These are phyloP conservation scores for Heterotis niloticus DNA, from an alignment of 2,113 vertebrate genomes.

Conservation along the genomic window DNA sequence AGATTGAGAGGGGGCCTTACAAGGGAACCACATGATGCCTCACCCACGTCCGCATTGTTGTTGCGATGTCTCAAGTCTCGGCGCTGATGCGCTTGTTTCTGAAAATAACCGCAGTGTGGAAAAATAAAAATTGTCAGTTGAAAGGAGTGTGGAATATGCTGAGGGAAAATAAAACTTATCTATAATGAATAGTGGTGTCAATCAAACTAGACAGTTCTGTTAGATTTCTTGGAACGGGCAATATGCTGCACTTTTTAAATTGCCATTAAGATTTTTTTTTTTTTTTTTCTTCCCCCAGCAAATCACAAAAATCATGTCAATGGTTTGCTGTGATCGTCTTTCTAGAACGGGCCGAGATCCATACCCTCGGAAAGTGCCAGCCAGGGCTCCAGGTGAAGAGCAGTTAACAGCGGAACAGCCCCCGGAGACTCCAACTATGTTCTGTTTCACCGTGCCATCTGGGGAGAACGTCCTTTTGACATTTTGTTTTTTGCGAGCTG, in stretches of 20 bases:
- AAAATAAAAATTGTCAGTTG: conserved; percentile 24
- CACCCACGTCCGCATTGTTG: conserved; percentile 24
- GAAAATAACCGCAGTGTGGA: conserved; percentile 21
- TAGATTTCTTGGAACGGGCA: conserved; percentile 9
- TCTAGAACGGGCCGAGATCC: not conserved
- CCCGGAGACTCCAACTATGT: not conserved
- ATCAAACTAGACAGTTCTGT: conserved; percentile 14
- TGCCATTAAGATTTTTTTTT: conserved; percentile 19
- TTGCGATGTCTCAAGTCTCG: conserved; percentile 16
- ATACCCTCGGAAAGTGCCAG: not conserved
- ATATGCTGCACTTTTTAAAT: not conserved
- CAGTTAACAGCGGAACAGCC: not conserved
- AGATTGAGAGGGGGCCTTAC: conserved; percentile 53
- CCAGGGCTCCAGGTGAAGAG: not conserved
- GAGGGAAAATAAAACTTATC: conserved; percentile 17
- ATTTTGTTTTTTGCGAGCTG: not conserved
- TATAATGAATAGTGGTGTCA: not conserved
- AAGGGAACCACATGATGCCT: conserved; percentile 43
- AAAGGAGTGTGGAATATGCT: conserved; percentile 18
- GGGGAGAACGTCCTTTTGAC: not conserved
- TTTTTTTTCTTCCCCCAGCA: conserved; percentile 24
- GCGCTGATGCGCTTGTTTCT: conserved; percentile 6
- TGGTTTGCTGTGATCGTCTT: not conserved
- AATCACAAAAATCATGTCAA: conserved; percentile 26
- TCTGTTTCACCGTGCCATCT: not conserved